Evolutionary conservation across 2,797 vertebrate species (phyloP).

Genomic region (Danio albolineatus): DNA sequence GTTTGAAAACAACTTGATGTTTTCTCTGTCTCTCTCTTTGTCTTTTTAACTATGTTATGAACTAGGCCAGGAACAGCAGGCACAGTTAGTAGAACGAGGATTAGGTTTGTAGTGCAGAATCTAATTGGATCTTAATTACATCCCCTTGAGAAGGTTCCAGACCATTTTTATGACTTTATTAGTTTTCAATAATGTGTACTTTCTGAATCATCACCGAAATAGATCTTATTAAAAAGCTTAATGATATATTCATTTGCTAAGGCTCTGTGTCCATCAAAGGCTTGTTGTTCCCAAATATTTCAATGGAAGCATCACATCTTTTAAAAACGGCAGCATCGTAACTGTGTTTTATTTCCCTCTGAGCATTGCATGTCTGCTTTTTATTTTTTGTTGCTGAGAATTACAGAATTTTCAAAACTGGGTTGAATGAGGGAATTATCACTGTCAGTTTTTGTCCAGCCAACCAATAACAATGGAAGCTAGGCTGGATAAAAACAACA

Average conservation of each 20-base stretch:
- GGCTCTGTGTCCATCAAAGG: not conserved
- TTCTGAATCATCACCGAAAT: conserved; percentile 15
- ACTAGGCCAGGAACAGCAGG: conserved; percentile 66
- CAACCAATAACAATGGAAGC: too few relatives aligned
- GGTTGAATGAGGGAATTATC: too few relatives aligned
- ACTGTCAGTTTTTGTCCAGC: too few relatives aligned
- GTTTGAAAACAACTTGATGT: conserved; percentile 28
- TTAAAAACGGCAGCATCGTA: too few relatives aligned
- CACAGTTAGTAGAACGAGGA: conserved; percentile 66
- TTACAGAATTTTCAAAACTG: too few relatives aligned
- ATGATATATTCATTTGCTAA: not conserved
- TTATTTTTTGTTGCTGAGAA: too few relatives aligned
- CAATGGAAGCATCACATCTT: too few relatives aligned
- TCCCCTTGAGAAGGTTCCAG: conserved; percentile 54
- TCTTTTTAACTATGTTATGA: conserved; percentile 57
- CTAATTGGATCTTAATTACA: conserved; percentile 61
- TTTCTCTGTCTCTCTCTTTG: too few relatives aligned
- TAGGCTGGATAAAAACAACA: too few relatives aligned
- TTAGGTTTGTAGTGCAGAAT: conserved; percentile 76
- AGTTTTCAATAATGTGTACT: conserved; percentile 18
- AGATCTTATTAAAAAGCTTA: conserved; percentile 3
- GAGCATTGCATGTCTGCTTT: too few relatives aligned
- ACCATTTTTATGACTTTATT: conserved; percentile 14
- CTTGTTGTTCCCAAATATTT: too few relatives aligned
- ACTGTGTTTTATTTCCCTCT: not conserved